Conservation (phyloP, 2,888 invertebrate genomes). For the Caenorhabditis doughertyi region DNA sequence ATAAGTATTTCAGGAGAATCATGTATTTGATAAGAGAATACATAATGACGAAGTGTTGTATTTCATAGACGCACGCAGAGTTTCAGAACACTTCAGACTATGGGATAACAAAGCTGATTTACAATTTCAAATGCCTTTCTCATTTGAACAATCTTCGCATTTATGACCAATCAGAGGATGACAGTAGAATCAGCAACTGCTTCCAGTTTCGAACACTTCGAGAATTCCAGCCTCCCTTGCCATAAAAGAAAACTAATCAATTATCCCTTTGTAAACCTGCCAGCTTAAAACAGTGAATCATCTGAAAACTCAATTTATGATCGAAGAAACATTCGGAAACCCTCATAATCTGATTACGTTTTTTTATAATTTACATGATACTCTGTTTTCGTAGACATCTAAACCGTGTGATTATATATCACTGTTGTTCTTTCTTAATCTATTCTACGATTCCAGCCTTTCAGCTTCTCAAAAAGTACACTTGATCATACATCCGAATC, state of each 20-base stretch:
- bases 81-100: too few relatives aligned
- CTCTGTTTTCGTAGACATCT: conserved; percentile 35
- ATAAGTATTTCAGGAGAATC: conserved; percentile 10
- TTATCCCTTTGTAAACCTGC: background rate
- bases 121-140: too few relatives aligned
- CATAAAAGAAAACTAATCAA: too few relatives aligned
- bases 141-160: too few relatives aligned
- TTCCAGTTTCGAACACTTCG: too few relatives aligned
- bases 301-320: conserved; percentile 4
- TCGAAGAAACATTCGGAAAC: conserved; percentile 14
- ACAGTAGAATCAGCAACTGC: too few relatives aligned
- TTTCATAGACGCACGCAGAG: too few relatives aligned
- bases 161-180: too few relatives aligned
- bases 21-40: background rate
- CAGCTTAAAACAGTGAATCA: background rate
- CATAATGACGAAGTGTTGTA: background rate
- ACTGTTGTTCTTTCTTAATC: background rate
- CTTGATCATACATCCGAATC: conserved; percentile 15
- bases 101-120: too few relatives aligned
- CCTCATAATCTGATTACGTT: conserved; percentile 1
- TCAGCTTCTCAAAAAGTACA: conserved; percentile 6
- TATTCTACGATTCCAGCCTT: background rate
- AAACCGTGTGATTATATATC: conserved; percentile 35
- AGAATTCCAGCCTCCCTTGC: too few relatives aligned
- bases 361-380: conserved; percentile 10